Evolutionary conservation across 1,140 invertebrate genomes (phyloP), one percentile per base, ranked within the genome.

Genomic region (Muscidifurax raptorellus): DNA sequence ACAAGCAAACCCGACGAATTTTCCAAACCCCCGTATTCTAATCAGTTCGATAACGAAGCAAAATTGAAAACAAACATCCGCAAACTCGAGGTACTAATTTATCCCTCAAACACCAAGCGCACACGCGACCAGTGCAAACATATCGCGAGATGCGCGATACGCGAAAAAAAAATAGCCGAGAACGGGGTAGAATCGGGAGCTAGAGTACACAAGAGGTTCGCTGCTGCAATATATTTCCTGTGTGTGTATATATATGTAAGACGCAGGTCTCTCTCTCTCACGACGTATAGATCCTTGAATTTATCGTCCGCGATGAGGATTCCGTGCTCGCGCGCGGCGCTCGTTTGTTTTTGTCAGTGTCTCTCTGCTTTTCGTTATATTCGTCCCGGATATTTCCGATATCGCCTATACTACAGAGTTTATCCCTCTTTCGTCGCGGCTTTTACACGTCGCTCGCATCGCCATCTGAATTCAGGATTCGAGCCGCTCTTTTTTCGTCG

Each of bases 301-400:
- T 82, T 82, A 82, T 82, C 40, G 80, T 25, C 27, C 12, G 13
- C 80, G 69, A 82, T 72, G 80, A 52, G 80, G 80, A 72, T 82
- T 82, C 74, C 36, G 77, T 36, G 30, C 59, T 67, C 40, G 25
- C 79, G 30, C 30, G 52, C 22, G 1, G 10, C 32, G 25, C 79
- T 81, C 79, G 67, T 81, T 81, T 30, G 66, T 81, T 81, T 81
- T 81, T 71, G 66, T 81, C 79, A 80, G n/a, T 30, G 52, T 25
- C 27, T 52, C 66, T 59, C 18, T 52, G 40, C 80, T 52, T 47
- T 71, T 71, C 40, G 79, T 80, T 28, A 18, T 18, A 59, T 67
- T 67, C 32, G 77, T 28, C 13, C 4, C 22, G 28, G 76, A 78
- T 78, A 78, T 59, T 32, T 30, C 28, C 52, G 47, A 78, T 78